phyloP scores from a whole-genome alignment of 2,888 invertebrate species.

The Troides oblongomaculatus region DNA sequence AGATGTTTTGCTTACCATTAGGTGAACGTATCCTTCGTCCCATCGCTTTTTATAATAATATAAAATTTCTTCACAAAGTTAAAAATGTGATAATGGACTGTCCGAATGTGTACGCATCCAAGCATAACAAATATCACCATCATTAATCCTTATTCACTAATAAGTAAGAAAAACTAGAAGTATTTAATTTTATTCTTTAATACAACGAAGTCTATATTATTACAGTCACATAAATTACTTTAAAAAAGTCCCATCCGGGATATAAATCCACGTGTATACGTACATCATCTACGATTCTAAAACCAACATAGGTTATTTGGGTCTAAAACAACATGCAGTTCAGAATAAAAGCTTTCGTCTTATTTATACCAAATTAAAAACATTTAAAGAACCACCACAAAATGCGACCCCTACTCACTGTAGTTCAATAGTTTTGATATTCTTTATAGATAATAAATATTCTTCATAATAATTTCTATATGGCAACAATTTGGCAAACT shows the following conservation, averaged over 20 bases:
- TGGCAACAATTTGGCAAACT: constrained; percentile 17
- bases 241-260: constrained; percentile 46
- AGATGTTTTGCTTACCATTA: too few relatives aligned
- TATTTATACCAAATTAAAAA: neutral
- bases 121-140: too few relatives aligned
- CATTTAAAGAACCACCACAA: neutral
- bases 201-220: constrained; percentile 72
- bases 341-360: constrained; percentile 8
- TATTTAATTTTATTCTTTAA: constrained; percentile 55
- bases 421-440: neutral
- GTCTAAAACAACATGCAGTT: constrained; percentile 12
- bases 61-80: too few relatives aligned
- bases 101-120: too few relatives aligned
- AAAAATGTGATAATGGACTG: too few relatives aligned
- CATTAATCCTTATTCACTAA: too few relatives aligned
- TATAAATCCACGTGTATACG: constrained; percentile 15
- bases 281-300: constrained; percentile 20
- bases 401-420: neutral
- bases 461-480: constrained; percentile 5
- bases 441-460: neutral
- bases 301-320: constrained; percentile 9
- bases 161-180: constrained; percentile 31
- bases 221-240: constrained; percentile 66
- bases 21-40: too few relatives aligned
- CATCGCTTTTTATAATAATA: too few relatives aligned